Conservation (phyloP, 2,113 vertebrate species). For the Crotalus helleri region DNA sequence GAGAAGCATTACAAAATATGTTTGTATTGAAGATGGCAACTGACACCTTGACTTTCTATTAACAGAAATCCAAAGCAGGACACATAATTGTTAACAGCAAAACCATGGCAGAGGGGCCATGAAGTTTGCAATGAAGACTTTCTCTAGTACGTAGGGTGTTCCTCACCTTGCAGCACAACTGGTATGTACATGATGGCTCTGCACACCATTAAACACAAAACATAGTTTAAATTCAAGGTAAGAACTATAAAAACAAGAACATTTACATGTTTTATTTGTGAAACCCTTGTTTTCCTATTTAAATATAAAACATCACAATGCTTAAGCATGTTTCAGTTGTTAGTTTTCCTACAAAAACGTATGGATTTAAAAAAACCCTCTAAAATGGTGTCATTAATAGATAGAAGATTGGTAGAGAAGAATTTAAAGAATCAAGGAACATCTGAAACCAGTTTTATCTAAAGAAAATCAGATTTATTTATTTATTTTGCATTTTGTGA, state of each 20-base stretch:
- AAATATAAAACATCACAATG: background rate
- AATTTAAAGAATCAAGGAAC: background rate
- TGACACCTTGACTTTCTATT: background rate
- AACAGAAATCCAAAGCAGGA: background rate
- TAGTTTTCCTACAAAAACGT: background rate
- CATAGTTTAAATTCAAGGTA: conserved; percentile 4
- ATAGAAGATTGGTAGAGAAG: background rate
- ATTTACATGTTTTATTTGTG: background rate
- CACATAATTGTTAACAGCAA: background rate
- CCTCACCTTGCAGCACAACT: background rate
- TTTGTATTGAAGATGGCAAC: background rate
- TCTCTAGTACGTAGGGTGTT: background rate
- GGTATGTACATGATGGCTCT: background rate
- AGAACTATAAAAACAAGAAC: background rate
- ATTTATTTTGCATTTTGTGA: background rate
- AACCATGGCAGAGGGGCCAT: background rate
- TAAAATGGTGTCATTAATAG: background rate
- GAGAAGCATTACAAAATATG: background rate
- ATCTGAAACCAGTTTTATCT: background rate
- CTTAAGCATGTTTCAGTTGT: background rate
- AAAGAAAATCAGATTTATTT: background rate
- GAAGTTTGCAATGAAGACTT: background rate
- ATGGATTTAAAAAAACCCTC: background rate
- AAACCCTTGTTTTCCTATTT: background rate
- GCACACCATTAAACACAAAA: background rate